Conservation (phyloP, 2,797 vertebrate genomes). For the Enteromius thamalakanensis region DNA sequence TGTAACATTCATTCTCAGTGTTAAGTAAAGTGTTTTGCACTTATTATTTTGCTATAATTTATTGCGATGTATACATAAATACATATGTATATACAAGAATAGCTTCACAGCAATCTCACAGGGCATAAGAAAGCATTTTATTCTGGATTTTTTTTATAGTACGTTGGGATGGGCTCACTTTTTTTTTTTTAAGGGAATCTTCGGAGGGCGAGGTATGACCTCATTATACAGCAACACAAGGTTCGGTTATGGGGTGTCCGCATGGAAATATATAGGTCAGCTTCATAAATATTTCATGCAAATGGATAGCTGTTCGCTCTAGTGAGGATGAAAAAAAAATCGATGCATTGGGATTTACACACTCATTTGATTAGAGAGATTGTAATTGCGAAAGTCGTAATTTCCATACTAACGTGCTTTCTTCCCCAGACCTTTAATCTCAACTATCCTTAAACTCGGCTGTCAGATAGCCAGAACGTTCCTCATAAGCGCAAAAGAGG, state of each 20-base stretch:
- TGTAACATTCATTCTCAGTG: background rate
- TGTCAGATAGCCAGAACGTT: conserved; percentile 9
- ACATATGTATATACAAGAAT: background rate
- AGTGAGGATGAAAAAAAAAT: conserved; percentile 49
- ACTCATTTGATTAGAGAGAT: conserved; percentile 60
- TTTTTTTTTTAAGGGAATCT: conserved; percentile 20
- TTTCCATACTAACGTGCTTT: conserved; percentile 65
- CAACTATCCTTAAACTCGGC: conserved; percentile 36
- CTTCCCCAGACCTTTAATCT: conserved; percentile 56
- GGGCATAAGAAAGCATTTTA: conserved; percentile 19
- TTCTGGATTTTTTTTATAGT: conserved; percentile 1
- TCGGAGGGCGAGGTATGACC: conserved; percentile 52
- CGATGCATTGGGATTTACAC: conserved; percentile 53
- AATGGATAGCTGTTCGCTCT: conserved; percentile 54
- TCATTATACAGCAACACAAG: conserved; percentile 55
- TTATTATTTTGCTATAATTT: background rate
- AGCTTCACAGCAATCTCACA: background rate
- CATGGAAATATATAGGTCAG: conserved; percentile 60
- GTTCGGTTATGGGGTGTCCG: conserved; percentile 45
- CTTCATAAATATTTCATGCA: conserved; percentile 65
- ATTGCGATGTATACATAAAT: background rate
- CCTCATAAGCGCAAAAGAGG: conserved; percentile 34
- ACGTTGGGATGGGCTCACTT: conserved; percentile 25
- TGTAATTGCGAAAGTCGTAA: conserved; percentile 60
- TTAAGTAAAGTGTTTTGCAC: background rate